Evolutionary conservation across 2,113 vertebrate species (phyloP).

Genomic region (Brevimyrus niger): DNA sequence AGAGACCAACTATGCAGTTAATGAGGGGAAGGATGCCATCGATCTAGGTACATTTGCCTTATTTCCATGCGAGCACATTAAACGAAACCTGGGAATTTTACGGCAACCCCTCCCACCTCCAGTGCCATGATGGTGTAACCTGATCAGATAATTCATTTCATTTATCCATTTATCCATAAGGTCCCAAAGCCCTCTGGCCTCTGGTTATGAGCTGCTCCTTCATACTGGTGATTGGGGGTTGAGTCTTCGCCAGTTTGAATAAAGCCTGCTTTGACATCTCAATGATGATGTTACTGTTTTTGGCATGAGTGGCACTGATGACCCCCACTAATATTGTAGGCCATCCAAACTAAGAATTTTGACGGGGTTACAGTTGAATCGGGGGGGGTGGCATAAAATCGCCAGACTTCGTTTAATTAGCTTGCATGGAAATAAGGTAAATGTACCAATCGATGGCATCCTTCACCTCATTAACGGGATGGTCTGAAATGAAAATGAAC

Average conservation of each 20-base stretch:
- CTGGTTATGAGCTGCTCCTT: not conserved
- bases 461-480: slow-evolving; percentile 51
- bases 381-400: slow-evolving; percentile 21
- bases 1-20: slow-evolving; percentile 51
- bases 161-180: not conserved
- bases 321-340: not conserved
- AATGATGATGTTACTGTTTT: not conserved
- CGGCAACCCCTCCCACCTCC: slow-evolving; percentile 24
- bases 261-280: slow-evolving; percentile 3
- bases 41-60: slow-evolving; percentile 49
- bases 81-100: slow-evolving; percentile 35
- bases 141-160: slow-evolving; percentile 44
- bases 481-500: slow-evolving; percentile 26
- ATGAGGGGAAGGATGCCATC: slow-evolving; percentile 43
- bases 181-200: not conserved
- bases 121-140: slow-evolving; percentile 51
- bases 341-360: not conserved
- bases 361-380: not conserved
- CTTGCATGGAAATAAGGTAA: slow-evolving; percentile 44
- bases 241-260: slow-evolving; percentile 30
- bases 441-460: slow-evolving; percentile 49
- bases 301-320: not conserved
- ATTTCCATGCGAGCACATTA: slow-evolving; percentile 50
- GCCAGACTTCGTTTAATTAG: slow-evolving; percentile 47
- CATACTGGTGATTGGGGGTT: not conserved